These are phyloP conservation scores for Zeugodacus cucurbitae DNA, from an alignment of 1,140 invertebrate genomes.

Conservation along the genomic window DNA sequence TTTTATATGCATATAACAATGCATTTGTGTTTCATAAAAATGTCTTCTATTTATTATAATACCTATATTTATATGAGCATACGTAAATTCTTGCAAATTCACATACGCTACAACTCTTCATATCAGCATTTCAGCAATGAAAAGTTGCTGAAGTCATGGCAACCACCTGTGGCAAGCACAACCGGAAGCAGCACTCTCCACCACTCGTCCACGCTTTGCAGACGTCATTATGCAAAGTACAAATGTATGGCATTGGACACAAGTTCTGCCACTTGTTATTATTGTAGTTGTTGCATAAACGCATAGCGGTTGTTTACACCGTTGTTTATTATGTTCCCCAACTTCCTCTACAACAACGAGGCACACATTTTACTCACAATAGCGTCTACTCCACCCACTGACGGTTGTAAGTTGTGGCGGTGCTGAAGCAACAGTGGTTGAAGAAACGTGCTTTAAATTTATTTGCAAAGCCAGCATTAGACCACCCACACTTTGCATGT, in stretches of 20 bases:
- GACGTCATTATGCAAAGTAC: neutral
- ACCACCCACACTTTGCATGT: neutral
- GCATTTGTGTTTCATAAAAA: too few species aligned
- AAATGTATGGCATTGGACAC: neutral
- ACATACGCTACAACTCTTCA: too few species aligned
- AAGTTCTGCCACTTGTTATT: neutral
- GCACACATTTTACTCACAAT: neutral
- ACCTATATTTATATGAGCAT: too few species aligned
- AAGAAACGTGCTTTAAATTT: conserved; percentile 1
- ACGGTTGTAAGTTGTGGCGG: neutral
- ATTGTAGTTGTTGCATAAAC: neutral
- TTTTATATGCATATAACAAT: too few species aligned
- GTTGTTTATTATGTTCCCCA: neutral
- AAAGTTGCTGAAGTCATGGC: conserved; percentile 7
- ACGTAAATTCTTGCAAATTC: too few species aligned
- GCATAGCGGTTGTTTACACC: conserved; percentile 11
- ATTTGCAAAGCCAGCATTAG: neutral
- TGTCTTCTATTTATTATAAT: too few species aligned
- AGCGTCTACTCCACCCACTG: neutral
- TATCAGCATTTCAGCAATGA: neutral
- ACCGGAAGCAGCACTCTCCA: neutral
- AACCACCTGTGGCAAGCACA: conserved; percentile 37
- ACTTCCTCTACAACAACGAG: neutral
- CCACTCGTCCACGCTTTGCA: neutral
- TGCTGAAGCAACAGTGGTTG: neutral